These are phyloP conservation scores for Caenorhabditis virilis DNA, from an alignment of 2,888 invertebrate genomes.

Conservation along the genomic window DNA sequence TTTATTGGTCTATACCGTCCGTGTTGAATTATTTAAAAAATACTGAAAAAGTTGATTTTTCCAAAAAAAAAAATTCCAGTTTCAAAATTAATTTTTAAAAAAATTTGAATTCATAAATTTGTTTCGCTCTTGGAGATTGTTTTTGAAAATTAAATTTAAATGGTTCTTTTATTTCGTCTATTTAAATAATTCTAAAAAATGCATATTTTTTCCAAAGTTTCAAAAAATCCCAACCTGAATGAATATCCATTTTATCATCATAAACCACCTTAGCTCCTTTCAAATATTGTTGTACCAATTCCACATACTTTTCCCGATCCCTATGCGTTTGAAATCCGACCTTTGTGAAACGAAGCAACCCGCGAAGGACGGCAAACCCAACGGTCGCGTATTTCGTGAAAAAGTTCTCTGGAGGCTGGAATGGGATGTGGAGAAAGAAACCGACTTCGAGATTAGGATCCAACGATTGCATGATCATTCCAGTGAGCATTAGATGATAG, in stretches of 20 bases:
- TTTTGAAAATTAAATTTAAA: no score
- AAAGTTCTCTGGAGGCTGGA: conserved; percentile 91
- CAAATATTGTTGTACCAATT: conserved; percentile 59
- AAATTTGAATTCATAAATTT: neutral
- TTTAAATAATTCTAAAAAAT: no score
- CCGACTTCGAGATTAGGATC: conserved; percentile 74
- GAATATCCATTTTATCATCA: conserved; percentile 59
- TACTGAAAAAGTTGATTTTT: neutral
- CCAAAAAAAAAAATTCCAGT: neutral
- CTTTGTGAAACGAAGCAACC: conserved; percentile 87
- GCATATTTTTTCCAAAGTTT: no score
- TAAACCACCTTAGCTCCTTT: conserved; percentile 52
- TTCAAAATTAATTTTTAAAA: neutral
- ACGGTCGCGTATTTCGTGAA: conserved; percentile 61
- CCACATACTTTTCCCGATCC: conserved; percentile 62
- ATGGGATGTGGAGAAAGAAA: conserved; percentile 92
- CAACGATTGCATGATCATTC: conserved; percentile 84
- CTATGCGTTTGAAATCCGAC: conserved; percentile 68
- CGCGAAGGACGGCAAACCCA: conserved; percentile 80
- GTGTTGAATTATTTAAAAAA: no score
- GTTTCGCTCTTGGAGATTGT: neutral
- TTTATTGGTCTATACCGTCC: no score
- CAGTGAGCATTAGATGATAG: conserved; percentile 89
- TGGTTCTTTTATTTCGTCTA: no score
- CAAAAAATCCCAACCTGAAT: no score